A percentile compares a stretch with the other conserved stretches of the same genome.
Conservation (phyloP, 1,140 invertebrate genomes). For the Grapholita molesta region DNA sequence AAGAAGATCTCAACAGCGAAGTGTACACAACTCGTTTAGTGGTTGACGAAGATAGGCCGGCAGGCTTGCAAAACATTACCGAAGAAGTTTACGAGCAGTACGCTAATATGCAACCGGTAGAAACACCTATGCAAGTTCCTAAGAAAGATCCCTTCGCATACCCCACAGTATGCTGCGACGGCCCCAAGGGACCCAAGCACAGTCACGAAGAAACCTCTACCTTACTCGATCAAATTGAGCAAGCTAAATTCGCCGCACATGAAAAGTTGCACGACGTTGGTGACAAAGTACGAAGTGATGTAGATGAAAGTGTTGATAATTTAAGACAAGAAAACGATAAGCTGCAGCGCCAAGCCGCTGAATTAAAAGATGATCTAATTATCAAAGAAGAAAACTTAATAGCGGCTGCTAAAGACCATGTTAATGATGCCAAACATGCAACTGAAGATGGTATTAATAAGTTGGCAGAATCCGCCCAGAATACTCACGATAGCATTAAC, state of each 20-base stretch:
- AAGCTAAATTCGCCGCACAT: constrained; percentile 54
- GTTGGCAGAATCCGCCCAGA: constrained; percentile 36
- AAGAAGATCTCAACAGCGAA: constrained; percentile 55
- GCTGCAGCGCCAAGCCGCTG: constrained; percentile 43
- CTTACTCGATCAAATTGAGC: constrained; percentile 59
- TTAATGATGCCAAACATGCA: constrained; percentile 32
- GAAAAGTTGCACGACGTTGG: constrained; percentile 53
- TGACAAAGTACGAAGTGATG: constrained; percentile 41
- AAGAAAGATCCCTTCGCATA: constrained; percentile 58
- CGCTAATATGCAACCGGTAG: constrained; percentile 67
- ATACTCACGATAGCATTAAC: constrained; percentile 37
- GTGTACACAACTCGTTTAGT: constrained; percentile 66
- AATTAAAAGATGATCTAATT: constrained; percentile 47
- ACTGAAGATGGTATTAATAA: constrained; percentile 38
- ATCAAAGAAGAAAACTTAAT: constrained; percentile 47
- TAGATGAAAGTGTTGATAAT: constrained; percentile 49
- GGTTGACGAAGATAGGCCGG: constrained; percentile 57
- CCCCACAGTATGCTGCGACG: constrained; percentile 58
- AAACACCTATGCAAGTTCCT: constrained; percentile 48
- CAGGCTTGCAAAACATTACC: constrained; percentile 39
- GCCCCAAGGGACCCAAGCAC: constrained; percentile 58
- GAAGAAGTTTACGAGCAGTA: constrained; percentile 69
- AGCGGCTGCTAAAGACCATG: constrained; percentile 35
- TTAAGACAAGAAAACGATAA: constrained; percentile 54
- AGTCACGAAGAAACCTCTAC: constrained; percentile 68